Percentiles rank a stretch among this genome's conserved stretches.
Conservation (phyloP, 2,113 vertebrate species). For the Dinomys branickii region DNA sequence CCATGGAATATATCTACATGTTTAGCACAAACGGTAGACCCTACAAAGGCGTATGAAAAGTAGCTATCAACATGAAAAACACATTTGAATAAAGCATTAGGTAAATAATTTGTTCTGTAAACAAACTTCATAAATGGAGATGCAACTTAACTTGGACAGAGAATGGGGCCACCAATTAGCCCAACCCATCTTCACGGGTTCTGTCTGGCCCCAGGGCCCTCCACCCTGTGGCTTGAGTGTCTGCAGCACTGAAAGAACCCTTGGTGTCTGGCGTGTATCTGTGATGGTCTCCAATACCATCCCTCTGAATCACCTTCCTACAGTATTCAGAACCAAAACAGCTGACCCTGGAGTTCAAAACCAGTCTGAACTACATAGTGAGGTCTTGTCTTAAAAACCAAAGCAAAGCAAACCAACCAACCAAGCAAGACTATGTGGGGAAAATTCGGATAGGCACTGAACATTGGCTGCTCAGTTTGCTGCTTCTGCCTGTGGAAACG, state of each 20-base stretch:
- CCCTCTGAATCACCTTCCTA: neutral
- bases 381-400: too few species aligned
- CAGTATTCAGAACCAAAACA: neutral
- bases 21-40: neutral
- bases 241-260: neutral
- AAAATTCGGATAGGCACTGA: neutral
- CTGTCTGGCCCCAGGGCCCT: neutral
- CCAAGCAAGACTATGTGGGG: too few species aligned
- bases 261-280: neutral
- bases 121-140: slow-evolving; percentile 6
- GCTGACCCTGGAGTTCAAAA: neutral
- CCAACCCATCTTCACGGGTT: neutral
- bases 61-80: neutral
- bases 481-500: neutral
- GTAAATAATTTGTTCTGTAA: neutral
- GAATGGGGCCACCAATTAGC: neutral
- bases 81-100: neutral
- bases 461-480: neutral
- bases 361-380: too few species aligned
- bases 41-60: slow-evolving; percentile 11
- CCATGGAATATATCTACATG: neutral
- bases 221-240: neutral
- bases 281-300: neutral
- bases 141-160: neutral
- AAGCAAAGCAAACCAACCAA: too few species aligned